Evolutionary conservation across 1,140 invertebrate species (phyloP).

Genomic region (Sinonovacula constricta): DNA sequence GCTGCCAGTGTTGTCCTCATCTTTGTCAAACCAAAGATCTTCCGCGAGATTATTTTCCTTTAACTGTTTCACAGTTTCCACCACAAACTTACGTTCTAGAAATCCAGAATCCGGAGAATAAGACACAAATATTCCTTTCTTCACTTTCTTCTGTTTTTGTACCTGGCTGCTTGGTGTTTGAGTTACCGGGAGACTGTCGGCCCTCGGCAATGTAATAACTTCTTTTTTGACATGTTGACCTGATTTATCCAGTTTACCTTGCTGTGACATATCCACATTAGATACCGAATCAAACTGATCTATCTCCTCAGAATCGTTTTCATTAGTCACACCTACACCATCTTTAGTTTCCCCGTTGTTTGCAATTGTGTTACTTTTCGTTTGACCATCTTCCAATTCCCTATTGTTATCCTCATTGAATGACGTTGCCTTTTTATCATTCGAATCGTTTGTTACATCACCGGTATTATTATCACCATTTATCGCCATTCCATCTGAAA

Average conservation of each 20-base stretch:
- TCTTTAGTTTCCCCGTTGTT: neutral
- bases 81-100: slow-evolving; percentile 75
- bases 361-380: neutral
- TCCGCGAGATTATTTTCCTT: slow-evolving; percentile 77
- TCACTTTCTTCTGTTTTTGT: slow-evolving; percentile 63
- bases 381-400: neutral
- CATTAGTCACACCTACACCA: slow-evolving; percentile 38
- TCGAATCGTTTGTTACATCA: slow-evolving; percentile 4
- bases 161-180: neutral
- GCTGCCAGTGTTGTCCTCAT: slow-evolving; percentile 75
- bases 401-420: neutral
- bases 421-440: neutral
- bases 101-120: slow-evolving; percentile 78
- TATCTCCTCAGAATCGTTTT: slow-evolving; percentile 58
- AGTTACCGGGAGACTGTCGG: slow-evolving; percentile 40
- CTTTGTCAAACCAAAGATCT: slow-evolving; percentile 78
- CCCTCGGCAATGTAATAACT: neutral
- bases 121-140: slow-evolving; percentile 75
- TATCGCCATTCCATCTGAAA: slow-evolving; percentile 10
- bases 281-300: slow-evolving; percentile 68
- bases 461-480: slow-evolving; percentile 12
- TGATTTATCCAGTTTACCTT: slow-evolving; percentile 27
- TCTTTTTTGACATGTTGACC: slow-evolving; percentile 5
- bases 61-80: slow-evolving; percentile 72
- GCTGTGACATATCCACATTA: slow-evolving; percentile 54